phyloP scores from a whole-genome alignment of 2,888 invertebrate species.

The Therioaphis trifolii region DNA sequence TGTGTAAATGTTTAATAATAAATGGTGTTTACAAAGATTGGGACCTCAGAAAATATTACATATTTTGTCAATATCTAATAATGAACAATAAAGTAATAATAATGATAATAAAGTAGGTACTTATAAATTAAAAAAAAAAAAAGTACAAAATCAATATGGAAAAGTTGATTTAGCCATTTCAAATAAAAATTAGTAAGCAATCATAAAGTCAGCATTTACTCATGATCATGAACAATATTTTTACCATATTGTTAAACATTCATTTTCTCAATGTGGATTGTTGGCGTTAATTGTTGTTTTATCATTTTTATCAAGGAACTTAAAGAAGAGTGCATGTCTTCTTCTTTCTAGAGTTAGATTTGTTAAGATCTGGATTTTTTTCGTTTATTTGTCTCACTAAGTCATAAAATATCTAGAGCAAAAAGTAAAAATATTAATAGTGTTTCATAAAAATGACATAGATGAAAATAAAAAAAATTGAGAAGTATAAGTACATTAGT shows the following conservation, averaged over 20 bases:
- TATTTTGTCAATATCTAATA: conserved; percentile 36
- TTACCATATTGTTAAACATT: conserved; percentile 52
- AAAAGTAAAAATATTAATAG: conserved; percentile 46
- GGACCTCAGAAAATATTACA: conserved; percentile 46
- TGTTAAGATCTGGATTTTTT: conserved; percentile 93
- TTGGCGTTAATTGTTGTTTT: conserved; percentile 64
- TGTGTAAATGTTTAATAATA: conserved; percentile 16
- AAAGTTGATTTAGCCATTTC: conserved; percentile 57
- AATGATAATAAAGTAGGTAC: conserved; percentile 51
- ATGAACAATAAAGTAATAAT: conserved; percentile 48
- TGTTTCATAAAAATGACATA: background rate
- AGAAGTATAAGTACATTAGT: too few species aligned
- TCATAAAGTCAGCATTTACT: conserved; percentile 58
- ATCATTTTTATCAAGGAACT: conserved; percentile 68
- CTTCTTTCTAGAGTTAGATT: conserved; percentile 85
- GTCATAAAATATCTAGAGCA: conserved; percentile 93
- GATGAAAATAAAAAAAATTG: background rate
- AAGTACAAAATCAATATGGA: conserved; percentile 60
- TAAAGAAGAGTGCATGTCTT: conserved; percentile 84
- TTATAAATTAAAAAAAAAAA: conserved; percentile 51
- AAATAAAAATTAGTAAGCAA: conserved; percentile 60
- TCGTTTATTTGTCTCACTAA: conserved; percentile 99
- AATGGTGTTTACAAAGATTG: conserved; percentile 42
- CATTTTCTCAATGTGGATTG: conserved; percentile 30
- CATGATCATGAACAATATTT: conserved; percentile 52